These are phyloP conservation scores for Arctia plantaginis DNA, from an alignment of 2,888 invertebrate genomes.

Conservation along the genomic window DNA sequence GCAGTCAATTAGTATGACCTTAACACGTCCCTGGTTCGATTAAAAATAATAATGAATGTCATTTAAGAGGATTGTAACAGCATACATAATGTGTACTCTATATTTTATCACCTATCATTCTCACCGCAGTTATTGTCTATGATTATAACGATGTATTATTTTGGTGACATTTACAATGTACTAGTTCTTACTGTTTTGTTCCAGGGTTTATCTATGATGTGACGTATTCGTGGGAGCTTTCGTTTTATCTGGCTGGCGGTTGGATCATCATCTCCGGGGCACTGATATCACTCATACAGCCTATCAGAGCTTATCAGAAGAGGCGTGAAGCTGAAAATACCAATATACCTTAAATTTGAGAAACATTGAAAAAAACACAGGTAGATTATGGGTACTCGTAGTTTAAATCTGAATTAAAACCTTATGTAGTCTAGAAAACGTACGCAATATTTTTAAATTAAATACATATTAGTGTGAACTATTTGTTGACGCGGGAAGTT, in stretches of 20 bases:
- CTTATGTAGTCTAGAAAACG: not conserved
- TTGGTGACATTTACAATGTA: no score
- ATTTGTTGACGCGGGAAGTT: not conserved
- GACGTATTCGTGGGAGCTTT: conserved; percentile 91
- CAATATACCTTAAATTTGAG: conserved; percentile 57
- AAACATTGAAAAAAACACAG: not conserved
- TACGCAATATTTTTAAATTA: not conserved
- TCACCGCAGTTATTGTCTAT: no score
- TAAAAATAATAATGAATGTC: no score
- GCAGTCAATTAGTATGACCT: no score
- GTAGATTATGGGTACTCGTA: not conserved
- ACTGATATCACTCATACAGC: conserved; percentile 88
- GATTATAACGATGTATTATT: no score
- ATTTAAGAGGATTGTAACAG: no score
- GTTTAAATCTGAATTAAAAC: not conserved
- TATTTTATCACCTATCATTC: no score
- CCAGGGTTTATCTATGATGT: conserved; percentile 90
- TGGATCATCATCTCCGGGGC: conserved; percentile 94
- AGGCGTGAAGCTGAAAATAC: conserved; percentile 51
- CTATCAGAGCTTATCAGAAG: conserved; percentile 82
- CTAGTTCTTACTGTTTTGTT: not conserved
- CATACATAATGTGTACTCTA: no score
- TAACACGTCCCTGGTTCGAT: no score
- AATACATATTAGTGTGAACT: not conserved
- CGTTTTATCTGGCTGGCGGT: conserved; percentile 92